Percentiles rank a stretch among this genome's conserved stretches.
These are phyloP conservation scores for Penelope pileata DNA, from an alignment of 2,113 vertebrate species.

Conservation along the genomic window DNA sequence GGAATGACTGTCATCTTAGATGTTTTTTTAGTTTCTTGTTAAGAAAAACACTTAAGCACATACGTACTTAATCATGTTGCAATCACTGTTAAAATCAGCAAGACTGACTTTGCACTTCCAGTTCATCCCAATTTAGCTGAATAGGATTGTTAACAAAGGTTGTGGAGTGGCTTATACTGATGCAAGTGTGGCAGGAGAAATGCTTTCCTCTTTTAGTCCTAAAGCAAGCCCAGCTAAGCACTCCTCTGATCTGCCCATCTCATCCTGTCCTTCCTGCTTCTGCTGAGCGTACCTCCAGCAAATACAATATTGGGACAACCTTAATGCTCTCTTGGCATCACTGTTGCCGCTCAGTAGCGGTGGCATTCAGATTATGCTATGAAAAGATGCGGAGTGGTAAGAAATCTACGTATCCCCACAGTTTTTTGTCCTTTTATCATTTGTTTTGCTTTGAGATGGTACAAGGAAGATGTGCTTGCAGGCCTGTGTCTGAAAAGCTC, in stretches of 20 bases:
- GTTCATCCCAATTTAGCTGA: background rate
- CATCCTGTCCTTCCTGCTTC: background rate
- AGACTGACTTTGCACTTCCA: background rate
- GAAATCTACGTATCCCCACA: background rate
- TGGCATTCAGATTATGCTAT: accelerated
- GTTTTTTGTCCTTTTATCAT: background rate
- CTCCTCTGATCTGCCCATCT: background rate
- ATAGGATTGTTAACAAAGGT: background rate
- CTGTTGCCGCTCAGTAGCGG: background rate
- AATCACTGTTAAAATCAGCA: background rate
- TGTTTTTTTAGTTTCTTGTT: background rate
- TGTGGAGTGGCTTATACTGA: background rate
- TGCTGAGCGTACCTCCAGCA: background rate
- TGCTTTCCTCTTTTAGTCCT: background rate
- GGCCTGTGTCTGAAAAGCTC: background rate
- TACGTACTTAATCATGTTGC: background rate
- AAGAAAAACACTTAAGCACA: background rate
- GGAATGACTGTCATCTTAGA: background rate
- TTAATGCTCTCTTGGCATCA: accelerated
- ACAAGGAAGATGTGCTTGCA: background rate
- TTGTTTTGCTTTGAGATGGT: background rate
- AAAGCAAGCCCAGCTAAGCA: background rate
- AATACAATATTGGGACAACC: accelerated
- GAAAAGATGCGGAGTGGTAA: accelerated
- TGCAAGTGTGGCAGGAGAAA: background rate